phyloP scores from a whole-genome alignment of 1,140 invertebrate genomes.

The Cryptotermes secundus region DNA sequence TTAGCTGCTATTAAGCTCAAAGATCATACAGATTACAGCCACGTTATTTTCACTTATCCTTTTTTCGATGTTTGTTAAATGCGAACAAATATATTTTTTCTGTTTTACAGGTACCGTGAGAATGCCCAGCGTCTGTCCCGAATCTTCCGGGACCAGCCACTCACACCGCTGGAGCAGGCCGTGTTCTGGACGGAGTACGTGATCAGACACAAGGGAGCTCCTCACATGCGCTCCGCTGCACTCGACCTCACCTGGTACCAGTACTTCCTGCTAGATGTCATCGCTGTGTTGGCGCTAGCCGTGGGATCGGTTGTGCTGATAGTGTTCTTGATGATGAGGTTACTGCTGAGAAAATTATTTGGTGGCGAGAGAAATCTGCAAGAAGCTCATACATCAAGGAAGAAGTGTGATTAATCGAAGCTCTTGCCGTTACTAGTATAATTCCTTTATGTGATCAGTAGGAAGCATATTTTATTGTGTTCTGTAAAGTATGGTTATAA shows the following conservation, averaged over 20 bases:
- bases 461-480: no score
- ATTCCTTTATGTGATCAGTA: no score
- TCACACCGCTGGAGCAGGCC: constrained; percentile 52
- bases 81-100: neutral
- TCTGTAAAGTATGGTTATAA: no score
- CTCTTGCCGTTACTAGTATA: no score
- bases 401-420: no score
- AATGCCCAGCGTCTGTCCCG: constrained; percentile 48
- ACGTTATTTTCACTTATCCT: no score
- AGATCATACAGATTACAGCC: no score
- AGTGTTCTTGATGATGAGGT: neutral
- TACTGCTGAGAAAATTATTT: no score
- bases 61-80: no score
- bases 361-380: no score
- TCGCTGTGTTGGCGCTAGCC: neutral
- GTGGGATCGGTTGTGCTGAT: neutral
- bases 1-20: no score
- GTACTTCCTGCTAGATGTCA: constrained; percentile 24
- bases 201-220: constrained; percentile 57
- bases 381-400: no score
- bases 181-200: constrained; percentile 65
- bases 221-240: constrained; percentile 56
- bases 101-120: neutral
- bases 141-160: constrained; percentile 35
- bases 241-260: constrained; percentile 52